These are phyloP conservation scores for Tenrec ecaudatus DNA, from an alignment of 2,113 vertebrate species.

Conservation along the genomic window DNA sequence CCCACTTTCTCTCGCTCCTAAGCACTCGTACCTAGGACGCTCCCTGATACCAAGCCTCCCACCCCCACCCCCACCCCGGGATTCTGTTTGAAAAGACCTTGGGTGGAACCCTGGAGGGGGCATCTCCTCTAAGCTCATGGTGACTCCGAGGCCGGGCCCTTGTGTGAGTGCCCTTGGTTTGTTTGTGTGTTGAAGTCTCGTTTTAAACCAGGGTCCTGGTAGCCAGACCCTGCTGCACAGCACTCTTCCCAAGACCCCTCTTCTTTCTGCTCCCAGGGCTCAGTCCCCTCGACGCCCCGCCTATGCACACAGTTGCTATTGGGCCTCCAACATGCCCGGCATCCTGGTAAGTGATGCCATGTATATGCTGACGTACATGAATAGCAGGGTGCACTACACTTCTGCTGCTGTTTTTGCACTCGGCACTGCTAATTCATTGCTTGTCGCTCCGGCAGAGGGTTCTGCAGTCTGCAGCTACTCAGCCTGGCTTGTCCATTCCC, in stretches of 20 bases:
- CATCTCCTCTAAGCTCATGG: neutral
- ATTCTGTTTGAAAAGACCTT: neutral
- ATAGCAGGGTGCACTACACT: slow-evolving; percentile 49
- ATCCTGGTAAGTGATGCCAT: neutral
- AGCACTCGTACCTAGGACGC: neutral
- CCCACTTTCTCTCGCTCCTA: neutral
- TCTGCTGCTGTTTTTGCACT: neutral
- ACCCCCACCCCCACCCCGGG: too few species aligned
- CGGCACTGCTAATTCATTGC: neutral
- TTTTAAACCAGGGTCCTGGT: neutral
- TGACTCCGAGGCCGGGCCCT: neutral
- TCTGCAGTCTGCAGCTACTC: neutral
- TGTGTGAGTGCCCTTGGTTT: neutral
- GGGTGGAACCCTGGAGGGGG: neutral
- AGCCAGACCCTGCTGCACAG: neutral
- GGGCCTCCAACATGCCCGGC: neutral
- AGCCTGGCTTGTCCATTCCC: rapidly evolving
- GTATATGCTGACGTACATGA: slow-evolving; percentile 44
- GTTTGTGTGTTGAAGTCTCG: neutral
- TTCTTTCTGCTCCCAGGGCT: rapidly evolving
- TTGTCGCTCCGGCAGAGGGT: neutral
- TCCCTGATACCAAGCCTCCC: neutral
- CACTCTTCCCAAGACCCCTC: neutral
- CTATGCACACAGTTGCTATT: neutral
- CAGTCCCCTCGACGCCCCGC: neutral